phyloP scores from a whole-genome alignment of 2,113 vertebrate genomes.

The Sander lucioperca region DNA sequence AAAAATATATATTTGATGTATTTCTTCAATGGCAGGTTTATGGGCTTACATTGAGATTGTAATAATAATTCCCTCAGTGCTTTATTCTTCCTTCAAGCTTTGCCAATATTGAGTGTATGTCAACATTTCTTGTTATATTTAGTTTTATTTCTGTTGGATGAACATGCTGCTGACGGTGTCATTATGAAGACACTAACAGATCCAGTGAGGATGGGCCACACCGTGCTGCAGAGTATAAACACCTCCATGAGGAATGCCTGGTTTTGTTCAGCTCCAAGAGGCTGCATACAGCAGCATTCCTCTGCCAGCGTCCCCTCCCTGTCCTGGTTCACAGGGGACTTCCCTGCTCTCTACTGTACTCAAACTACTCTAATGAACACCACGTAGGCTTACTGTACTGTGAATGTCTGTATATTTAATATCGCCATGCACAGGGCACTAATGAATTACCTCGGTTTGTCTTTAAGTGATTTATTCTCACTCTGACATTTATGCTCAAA shows the following conservation, averaged over 20 bases:
- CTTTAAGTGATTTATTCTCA: not conserved
- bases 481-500: not conserved
- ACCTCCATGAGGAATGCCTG: constrained; percentile 78
- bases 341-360: constrained; percentile 44
- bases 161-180: constrained; percentile 27
- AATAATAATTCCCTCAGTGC: no score
- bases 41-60: not conserved
- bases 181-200: constrained; percentile 44
- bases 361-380: constrained; percentile 30
- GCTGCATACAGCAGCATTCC: constrained; percentile 67
- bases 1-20: not conserved
- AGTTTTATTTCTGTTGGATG: constrained; percentile 54
- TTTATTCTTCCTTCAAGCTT: not conserved
- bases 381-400: constrained; percentile 15
- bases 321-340: constrained; percentile 59
- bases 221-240: constrained; percentile 67
- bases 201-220: constrained; percentile 62
- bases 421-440: not conserved
- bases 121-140: not conserved
- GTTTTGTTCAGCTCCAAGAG: constrained; percentile 66
- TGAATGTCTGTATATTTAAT: constrained; percentile 28
- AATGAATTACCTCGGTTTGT: constrained; percentile 12
- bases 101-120: not conserved
- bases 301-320: constrained; percentile 66
- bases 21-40: constrained; percentile 1